Evolutionary conservation across 2,888 invertebrate species (phyloP), one percentile per base, ranked within the genome.

Genomic region (Caradrina clavipalpis): DNA sequence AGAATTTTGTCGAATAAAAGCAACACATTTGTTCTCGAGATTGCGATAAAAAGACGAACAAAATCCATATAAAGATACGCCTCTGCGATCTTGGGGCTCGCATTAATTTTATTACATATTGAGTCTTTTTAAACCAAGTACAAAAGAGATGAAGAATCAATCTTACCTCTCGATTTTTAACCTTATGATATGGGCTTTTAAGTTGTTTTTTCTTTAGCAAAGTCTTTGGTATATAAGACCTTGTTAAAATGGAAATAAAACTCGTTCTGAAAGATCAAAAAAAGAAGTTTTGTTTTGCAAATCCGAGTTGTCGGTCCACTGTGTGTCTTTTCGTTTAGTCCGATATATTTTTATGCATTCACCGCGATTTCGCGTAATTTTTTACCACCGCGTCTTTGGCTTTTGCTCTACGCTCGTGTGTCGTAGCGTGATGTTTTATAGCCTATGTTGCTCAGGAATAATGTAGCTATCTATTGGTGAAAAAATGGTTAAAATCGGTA

Each of bases 101-200:
- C 68, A 75, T 82, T 84, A 53, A 81, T 81, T 84, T 82, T 82
- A 84, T 84, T 83, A 82, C 69, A 66, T 69, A 82, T 73, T 78
- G 73, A 79, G 69, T 55, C 31, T 22, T 58, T 53, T 8, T 19
- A 5, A 56, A 35, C 21, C 19, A 2, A 0, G 19, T 10, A 0
- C 1, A 47, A 69, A 78, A 73, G 11, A 42, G 55, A 0, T 6
- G 17, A 80, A 53, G 50, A 59, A 50, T 51, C 5, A 0, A 26
- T 0, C 0, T 0, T 0, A 15, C 11, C 39, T 69, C 0, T n/a
- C 15, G n/a, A 82, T 61, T 69, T n/a, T 39, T 0, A 56, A 31
- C 56, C 54, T 42, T 31, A 55, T 5, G 8, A 2, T 2, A 7
- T 2, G 4, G 17, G 19, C 19, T 0, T 8, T 11, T 69, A 69